These are phyloP conservation scores for Cordilura impudica DNA, from an alignment of 2,888 invertebrate genomes.

Conservation along the genomic window DNA sequence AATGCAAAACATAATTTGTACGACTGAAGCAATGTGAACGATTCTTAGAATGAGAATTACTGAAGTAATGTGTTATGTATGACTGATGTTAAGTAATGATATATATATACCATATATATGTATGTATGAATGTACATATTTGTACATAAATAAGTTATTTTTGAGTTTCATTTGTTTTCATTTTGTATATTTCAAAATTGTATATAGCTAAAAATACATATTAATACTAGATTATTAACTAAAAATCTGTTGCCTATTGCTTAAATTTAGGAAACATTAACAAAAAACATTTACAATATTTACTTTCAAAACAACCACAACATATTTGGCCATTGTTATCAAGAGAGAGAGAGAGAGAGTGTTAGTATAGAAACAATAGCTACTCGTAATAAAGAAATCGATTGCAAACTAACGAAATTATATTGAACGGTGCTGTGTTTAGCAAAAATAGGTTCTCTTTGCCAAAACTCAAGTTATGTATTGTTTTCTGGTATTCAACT, in stretches of 20 bases:
- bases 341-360: no score
- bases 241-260: constrained; percentile 43
- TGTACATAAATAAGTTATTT: constrained; percentile 7
- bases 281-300: neutral
- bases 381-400: no score
- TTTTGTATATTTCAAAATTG: constrained; percentile 36
- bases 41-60: neutral
- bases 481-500: no score
- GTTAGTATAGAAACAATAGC: no score
- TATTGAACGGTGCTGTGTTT: no score
- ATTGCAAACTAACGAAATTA: no score
- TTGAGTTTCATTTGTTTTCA: neutral
- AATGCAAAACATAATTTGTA: constrained; percentile 3
- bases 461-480: no score
- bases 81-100: no score
- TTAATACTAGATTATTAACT: neutral
- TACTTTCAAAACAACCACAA: neutral
- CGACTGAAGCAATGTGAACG: neutral
- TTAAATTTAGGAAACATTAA: constrained; percentile 44
- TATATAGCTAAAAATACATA: constrained; percentile 19
- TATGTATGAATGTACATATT: constrained; percentile 21
- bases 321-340: no score
- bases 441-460: no score
- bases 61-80: neutral
- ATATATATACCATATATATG: no score